These are phyloP conservation scores for Harpagus bidentatus DNA, from an alignment of 2,113 vertebrate genomes.

Conservation along the genomic window DNA sequence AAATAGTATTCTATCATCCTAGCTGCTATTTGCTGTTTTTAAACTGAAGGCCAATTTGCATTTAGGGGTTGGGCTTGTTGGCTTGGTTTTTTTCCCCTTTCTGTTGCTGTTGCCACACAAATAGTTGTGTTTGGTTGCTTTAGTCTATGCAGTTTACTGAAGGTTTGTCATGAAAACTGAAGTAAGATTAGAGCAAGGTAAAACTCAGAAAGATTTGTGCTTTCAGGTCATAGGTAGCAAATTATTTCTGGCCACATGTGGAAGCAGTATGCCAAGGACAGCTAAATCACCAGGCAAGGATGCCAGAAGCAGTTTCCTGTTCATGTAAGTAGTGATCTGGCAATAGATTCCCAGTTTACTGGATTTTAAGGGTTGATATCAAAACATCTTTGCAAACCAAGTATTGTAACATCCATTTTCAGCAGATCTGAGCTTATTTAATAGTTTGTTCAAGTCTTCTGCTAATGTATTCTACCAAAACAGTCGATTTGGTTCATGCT, in stretches of 20 bases:
- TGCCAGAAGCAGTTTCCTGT: background rate
- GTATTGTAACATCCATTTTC: background rate
- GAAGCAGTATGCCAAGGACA: background rate
- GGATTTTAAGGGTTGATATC: background rate
- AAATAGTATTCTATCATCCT: background rate
- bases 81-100: background rate
- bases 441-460: background rate
- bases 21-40: background rate
- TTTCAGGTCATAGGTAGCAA: background rate
- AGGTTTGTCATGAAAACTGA: background rate
- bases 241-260: accelerated
- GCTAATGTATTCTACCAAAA: background rate
- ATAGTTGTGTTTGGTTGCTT: background rate
- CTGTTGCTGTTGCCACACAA: background rate
- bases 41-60: background rate
- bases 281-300: background rate
- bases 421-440: background rate
- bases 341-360: background rate
- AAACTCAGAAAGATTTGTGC: background rate
- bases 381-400: background rate
- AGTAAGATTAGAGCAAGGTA: background rate
- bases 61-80: background rate
- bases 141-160: background rate
- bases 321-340: background rate
- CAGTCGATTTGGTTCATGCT: background rate